Base-by-base conservation (phyloP, 2,888 invertebrate genomes). In the Laspeyria flexula region DNA sequence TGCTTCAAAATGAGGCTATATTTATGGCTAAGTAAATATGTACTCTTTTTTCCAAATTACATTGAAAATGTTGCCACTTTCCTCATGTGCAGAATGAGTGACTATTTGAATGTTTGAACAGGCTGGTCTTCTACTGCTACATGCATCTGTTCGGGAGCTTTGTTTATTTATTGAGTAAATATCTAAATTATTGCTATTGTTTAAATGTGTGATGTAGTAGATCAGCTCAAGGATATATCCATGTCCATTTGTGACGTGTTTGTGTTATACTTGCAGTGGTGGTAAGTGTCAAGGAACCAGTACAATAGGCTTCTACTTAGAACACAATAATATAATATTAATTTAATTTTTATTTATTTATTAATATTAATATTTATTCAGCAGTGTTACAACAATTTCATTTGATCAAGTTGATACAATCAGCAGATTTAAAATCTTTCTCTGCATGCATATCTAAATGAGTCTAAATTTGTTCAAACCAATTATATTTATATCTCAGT, bases 31-130 rank as follows among this genome's bases (percentile, higher is more conserved):
- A 77, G 53, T 51, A 31, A 43, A 62, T n/a, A n/a, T 63, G 3
- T 7, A 47, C 15, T 43, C 23, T 67, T 73, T 83, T 81, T 90
- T 89, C 89, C 77, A 89, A 90, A 90, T 88, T 90, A 73, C 66
- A 55, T 59, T 55, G 41, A 60, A 60, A 45, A 52, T 67, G 59
- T 67, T 63, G 57, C 55, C 51, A 65, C 66, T 73, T 66, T 65
- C 73, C 73, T 77, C 74, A 77, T 78, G 73, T 75, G 73, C 75
- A 81, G 80, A 82, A 81, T 80, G 83, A 88, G 81, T 87, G 90
- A 91, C 88, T 90, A 91, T 91, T 91, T 91, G 92, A 91, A 91
- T 91, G 91, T 91, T 91, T 77, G 63, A 80, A 79, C 77, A 76
- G 73, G 86, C 87, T 87, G 88, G 80, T 89, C 85, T 85, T 66